phyloP scores from a whole-genome alignment of 2,113 vertebrate species.

The Atherinomorus stipes region DNA sequence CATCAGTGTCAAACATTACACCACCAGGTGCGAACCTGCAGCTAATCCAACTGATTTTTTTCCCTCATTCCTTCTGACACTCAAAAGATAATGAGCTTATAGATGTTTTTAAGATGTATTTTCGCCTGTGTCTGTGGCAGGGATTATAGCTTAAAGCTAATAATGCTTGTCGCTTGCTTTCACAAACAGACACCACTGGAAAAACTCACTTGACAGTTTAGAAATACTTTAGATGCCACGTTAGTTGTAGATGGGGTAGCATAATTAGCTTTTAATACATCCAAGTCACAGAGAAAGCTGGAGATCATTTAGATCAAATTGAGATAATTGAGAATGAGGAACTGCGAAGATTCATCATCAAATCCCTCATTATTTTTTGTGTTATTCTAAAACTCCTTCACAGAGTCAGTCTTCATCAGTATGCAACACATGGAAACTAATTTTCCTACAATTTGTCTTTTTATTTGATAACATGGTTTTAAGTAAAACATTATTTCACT shows the following conservation, averaged over 20 bases:
- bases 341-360: too few species aligned
- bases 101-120: slow-evolving; percentile 76
- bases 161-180: slow-evolving; percentile 59
- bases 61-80: slow-evolving; percentile 66
- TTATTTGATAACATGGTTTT: too few species aligned
- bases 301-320: background rate
- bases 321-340: too few species aligned
- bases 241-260: slow-evolving; percentile 11
- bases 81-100: slow-evolving; percentile 81
- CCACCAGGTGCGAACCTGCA: slow-evolving; percentile 59
- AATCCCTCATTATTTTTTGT: too few species aligned
- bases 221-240: slow-evolving; percentile 31
- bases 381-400: too few species aligned
- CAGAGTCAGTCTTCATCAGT: too few species aligned
- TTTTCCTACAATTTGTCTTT: too few species aligned
- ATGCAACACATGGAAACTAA: too few species aligned
- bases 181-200: slow-evolving; percentile 35
- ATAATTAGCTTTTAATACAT: slow-evolving; percentile 1
- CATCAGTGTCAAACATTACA: slow-evolving; percentile 52
- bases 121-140: slow-evolving; percentile 53
- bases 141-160: slow-evolving; percentile 64
- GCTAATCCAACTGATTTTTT: slow-evolving; percentile 49
- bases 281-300: background rate
- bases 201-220: slow-evolving; percentile 34
- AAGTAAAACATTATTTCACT: too few species aligned